Evolutionary conservation across 2,888 invertebrate species (phyloP).

Genomic region (Trisateles emortualis): DNA sequence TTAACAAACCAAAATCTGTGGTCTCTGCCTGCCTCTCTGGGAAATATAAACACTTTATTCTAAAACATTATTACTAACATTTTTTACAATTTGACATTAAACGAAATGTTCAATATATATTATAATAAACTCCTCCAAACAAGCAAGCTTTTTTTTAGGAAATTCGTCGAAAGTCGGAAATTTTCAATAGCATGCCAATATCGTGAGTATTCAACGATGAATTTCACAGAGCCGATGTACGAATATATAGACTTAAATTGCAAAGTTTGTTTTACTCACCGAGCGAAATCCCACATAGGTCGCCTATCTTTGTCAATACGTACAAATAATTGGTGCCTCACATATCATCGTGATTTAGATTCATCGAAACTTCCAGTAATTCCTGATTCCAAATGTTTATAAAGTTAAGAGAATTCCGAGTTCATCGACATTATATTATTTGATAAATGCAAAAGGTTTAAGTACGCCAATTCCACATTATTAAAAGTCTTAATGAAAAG

Average conservation of each 20-base stretch:
- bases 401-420: slow-evolving; percentile 29
- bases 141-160: background rate
- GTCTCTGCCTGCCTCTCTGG: too few relatives aligned
- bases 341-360: too few relatives aligned
- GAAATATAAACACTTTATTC: too few relatives aligned
- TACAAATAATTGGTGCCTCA: too few relatives aligned
- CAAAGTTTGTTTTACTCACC: background rate
- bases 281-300: background rate
- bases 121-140: too few relatives aligned
- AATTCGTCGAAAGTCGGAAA: too few relatives aligned
- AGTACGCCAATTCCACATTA: slow-evolving; percentile 54
- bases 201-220: background rate
- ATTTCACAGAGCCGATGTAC: background rate
- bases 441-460: slow-evolving; percentile 38
- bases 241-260: slow-evolving; percentile 1
- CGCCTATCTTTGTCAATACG: background rate
- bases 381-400: too few relatives aligned
- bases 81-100: too few relatives aligned
- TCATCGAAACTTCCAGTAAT: too few relatives aligned
- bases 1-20: too few relatives aligned
- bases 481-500: slow-evolving; percentile 67
- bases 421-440: slow-evolving; percentile 36
- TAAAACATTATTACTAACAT: too few relatives aligned
- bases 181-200: background rate
- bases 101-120: background rate